Base-by-base conservation (phyloP, 2,888 invertebrate genomes). In the Heteromurus nitidus region DNA sequence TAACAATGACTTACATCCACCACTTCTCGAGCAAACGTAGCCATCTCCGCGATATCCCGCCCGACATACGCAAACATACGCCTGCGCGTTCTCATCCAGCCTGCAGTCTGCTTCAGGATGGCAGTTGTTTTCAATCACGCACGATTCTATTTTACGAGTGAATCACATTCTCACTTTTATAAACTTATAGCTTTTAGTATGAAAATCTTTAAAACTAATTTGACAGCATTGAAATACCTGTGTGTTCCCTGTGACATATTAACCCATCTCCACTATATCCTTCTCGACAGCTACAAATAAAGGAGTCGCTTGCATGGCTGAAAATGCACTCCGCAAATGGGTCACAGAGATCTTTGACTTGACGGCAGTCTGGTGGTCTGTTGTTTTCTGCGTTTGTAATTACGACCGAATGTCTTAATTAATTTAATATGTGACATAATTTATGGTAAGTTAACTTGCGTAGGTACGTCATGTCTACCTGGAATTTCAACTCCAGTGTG, bases 71-170 rank as follows among this genome's bases (percentile, higher is more conserved):
- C 92, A 92, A 22, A 89, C 87, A 86, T 90, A 89, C 26, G 86
- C 87, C 83, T 88, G 90, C 82, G 82, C 89, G 0, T n/a, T 31
- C 60, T 82, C 82, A 70, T 85, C 84, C 9, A 84, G 70, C 53
- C 64, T 73, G 47, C 97, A 97, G 70, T 93, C 92, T 5, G 96
- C 96, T 88, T 95, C 92, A 18, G 92, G 92, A 87, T 96, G 94
- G 88, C 97, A 98, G 88, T 94, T 93, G 86, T 93, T 91, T 82
- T 94, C 92, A 31, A 92, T 91, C 88, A 93, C 92, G 89, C 96
- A 97, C 20, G 85, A 86, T 82, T 85, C 85, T 79, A n/a, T n/a
- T n/a, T n/a, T n/a, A n/a, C n/a, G n/a, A n/a, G 70, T 28, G 69
- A 36, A 75, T 50, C 3, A 22, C 5, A 36, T 9, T 36, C 36